phyloP scores from a whole-genome alignment of 2,888 invertebrate species.

The Scaptomyza caliginosa region DNA sequence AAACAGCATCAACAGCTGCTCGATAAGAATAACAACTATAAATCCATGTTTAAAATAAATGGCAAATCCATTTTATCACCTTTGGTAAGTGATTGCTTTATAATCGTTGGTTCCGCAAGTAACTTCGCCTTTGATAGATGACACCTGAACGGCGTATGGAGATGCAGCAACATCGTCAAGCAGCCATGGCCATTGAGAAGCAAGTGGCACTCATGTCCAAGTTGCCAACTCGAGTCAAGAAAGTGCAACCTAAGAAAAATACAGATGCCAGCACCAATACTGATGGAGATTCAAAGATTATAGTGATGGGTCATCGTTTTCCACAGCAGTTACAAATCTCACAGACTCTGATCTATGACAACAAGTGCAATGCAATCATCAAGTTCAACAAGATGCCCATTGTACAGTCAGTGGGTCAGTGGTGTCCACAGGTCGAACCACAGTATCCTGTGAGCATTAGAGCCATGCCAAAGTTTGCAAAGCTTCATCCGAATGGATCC shows the following conservation, averaged over 20 bases:
- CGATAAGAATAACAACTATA: neutral
- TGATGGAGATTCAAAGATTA: neutral
- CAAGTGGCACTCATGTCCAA: neutral
- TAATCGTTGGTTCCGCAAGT: no score
- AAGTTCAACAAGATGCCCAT: slow-evolving; percentile 13
- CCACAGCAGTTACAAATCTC: slow-evolving; percentile 45
- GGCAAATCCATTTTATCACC: slow-evolving; percentile 57
- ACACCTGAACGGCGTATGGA: slow-evolving; percentile 47
- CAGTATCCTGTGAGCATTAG: slow-evolving; percentile 12
- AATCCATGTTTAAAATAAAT: slow-evolving; percentile 37
- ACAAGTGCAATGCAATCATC: slow-evolving; percentile 41
- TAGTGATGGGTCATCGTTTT: neutral
- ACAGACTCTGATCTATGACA: slow-evolving; percentile 57
- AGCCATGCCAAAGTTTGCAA: neutral
- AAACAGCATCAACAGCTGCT: neutral
- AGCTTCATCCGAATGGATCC: neutral
- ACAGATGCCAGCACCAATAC: slow-evolving; percentile 51
- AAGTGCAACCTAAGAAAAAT: neutral
- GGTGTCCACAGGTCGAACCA: neutral
- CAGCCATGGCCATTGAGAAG: slow-evolving; percentile 41
- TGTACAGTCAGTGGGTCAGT: neutral
- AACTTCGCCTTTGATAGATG: slow-evolving; percentile 34
- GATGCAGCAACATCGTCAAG: slow-evolving; percentile 45
- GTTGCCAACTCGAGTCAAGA: neutral
- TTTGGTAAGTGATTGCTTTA: slow-evolving; percentile 45